Conservation (phyloP, 2,113 vertebrate species). For the Isichthys henryi region DNA sequence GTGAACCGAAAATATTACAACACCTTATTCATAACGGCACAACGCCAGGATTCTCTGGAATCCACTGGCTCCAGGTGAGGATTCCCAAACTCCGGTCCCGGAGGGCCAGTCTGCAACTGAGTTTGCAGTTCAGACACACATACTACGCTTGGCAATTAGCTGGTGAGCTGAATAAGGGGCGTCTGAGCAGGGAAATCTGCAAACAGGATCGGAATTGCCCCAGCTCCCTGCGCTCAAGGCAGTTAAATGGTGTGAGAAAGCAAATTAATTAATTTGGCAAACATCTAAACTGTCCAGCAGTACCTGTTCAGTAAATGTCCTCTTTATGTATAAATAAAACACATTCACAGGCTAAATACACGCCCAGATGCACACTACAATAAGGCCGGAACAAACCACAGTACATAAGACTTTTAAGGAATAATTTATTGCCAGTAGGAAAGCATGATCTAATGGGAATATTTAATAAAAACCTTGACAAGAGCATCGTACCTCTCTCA, state of each 20-base stretch:
- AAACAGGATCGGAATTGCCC: neutral
- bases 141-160: too few relatives aligned
- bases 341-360: neutral
- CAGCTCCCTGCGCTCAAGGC: neutral
- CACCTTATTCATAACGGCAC: neutral
- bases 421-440: conserved; percentile 99
- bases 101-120: too few relatives aligned
- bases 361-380: neutral
- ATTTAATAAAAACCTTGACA: conserved; percentile 99
- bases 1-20: neutral
- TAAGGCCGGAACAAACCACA: conserved; percentile 21
- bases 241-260: neutral
- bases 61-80: neutral
- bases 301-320: neutral
- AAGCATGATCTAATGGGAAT: conserved; percentile 95
- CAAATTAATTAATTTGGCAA: neutral
- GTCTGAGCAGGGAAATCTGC: too few relatives aligned
- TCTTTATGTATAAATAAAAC: neutral
- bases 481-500: conserved; percentile 90
- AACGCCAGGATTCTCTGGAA: neutral
- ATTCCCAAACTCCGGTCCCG: neutral
- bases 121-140: neutral
- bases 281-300: neutral
- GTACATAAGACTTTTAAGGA: conserved; percentile 73
- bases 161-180: too few relatives aligned